Conservation (phyloP, 2,113 vertebrate species). For the Leiothrix lutea region DNA sequence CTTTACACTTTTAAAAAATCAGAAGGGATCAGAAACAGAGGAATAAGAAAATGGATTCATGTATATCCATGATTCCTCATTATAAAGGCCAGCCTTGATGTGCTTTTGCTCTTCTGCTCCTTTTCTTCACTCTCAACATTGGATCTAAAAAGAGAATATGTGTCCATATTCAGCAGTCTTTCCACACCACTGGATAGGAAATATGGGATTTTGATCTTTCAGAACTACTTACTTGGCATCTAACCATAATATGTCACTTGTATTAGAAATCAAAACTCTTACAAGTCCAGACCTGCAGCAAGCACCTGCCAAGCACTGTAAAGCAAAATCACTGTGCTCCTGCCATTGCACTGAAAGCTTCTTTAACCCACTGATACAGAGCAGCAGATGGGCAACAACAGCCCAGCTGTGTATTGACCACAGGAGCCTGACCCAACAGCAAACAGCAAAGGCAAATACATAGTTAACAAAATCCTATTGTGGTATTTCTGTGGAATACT, state of each 20-base stretch:
- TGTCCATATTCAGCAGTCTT: not conserved
- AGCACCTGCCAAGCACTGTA: not conserved
- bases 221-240: not conserved
- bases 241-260: not conserved
- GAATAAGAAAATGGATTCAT: not conserved
- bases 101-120: not conserved
- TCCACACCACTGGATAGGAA: not conserved
- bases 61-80: not conserved
- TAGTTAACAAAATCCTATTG: not conserved
- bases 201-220: not conserved
- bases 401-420: not conserved
- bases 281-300: not conserved
- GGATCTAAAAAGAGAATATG: not conserved
- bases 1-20: not conserved
- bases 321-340: not conserved
- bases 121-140: not conserved
- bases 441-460: not conserved
- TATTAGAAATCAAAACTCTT: not conserved
- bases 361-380: not conserved
- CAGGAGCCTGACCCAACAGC: not conserved
- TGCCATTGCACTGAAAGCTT: not conserved
- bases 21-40: not conserved
- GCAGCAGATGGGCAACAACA: not conserved
- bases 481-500: not conserved
- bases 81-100: not conserved